Evolutionary conservation across 2,797 vertebrate genomes (phyloP).

Genomic region (Sparidentex hasta): DNA sequence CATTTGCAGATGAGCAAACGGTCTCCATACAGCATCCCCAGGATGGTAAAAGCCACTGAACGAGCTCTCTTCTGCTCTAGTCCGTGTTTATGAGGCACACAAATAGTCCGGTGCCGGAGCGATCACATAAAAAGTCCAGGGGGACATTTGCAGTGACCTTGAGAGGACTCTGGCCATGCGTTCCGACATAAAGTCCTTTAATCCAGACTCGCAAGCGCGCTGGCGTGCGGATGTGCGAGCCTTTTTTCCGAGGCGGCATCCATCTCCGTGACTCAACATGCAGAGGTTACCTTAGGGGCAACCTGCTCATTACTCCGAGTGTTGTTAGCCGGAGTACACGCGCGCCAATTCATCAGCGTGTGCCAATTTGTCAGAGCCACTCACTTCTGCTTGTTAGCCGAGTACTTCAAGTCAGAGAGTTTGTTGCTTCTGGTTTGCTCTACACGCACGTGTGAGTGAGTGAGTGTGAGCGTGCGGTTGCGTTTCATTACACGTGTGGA

Average conservation of each 20-base stretch:
- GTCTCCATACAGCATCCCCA: slow-evolving; percentile 41
- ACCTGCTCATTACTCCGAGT: slow-evolving; percentile 84
- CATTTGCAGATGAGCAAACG: slow-evolving; percentile 74
- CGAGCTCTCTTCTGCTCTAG: slow-evolving; percentile 46
- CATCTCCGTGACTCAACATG: slow-evolving; percentile 73
- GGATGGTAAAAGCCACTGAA: slow-evolving; percentile 63
- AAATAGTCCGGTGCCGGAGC: slow-evolving; percentile 53
- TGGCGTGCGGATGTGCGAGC: slow-evolving; percentile 23
- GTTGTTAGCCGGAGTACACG: slow-evolving; percentile 79
- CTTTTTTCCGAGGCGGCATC: slow-evolving; percentile 48
- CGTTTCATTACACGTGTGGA: not conserved
- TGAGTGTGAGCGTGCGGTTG: slow-evolving; percentile 13
- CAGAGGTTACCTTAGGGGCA: slow-evolving; percentile 79
- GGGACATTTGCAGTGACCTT: slow-evolving; percentile 48
- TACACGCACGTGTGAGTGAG: not conserved
- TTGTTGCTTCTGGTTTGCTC: slow-evolving; percentile 45
- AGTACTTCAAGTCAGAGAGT: slow-evolving; percentile 65
- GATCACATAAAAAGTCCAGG: slow-evolving; percentile 37
- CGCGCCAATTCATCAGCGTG: slow-evolving; percentile 67
- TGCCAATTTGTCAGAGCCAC: slow-evolving; percentile 71
- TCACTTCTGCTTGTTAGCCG: slow-evolving; percentile 70
- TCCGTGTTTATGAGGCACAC: slow-evolving; percentile 58
- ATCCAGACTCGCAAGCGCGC: slow-evolving; percentile 11
- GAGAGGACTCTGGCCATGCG: slow-evolving; percentile 32
- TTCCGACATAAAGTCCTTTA: slow-evolving; percentile 34